Conservation (phyloP, 2,113 vertebrate genomes). For the Spilogale gracilis region DNA sequence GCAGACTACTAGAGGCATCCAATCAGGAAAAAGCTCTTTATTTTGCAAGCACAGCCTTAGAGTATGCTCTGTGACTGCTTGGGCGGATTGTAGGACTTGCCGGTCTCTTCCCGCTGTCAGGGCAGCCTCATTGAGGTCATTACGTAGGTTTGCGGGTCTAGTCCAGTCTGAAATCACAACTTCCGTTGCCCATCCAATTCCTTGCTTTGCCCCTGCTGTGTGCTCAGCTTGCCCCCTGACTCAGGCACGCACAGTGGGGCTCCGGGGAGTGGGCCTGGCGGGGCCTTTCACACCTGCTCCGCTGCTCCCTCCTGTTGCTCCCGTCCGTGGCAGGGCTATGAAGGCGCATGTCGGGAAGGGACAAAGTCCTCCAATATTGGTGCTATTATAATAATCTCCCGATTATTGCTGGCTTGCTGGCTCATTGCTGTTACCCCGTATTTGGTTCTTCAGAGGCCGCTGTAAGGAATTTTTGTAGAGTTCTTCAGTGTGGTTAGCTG, state of each 20-base stretch:
- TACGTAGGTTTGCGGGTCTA: not conserved
- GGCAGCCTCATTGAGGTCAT: not conserved
- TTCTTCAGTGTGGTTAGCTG: constrained; percentile 72
- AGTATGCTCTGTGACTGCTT: not conserved
- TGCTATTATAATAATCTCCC: not conserved
- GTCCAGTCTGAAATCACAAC: not conserved
- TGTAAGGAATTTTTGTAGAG: constrained; percentile 78
- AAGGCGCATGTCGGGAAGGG: not conserved
- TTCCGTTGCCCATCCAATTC: not conserved
- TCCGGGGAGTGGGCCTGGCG: not conserved
- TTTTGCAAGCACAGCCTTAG: not conserved
- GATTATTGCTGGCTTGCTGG: not conserved
- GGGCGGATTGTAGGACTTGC: not conserved
- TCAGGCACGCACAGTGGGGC: not conserved
- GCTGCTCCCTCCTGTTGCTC: not conserved
- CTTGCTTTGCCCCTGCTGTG: too few relatives aligned
- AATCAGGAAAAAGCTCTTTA: not conserved
- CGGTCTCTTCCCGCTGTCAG: not conserved
- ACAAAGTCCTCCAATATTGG: not conserved
- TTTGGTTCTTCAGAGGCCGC: not conserved
- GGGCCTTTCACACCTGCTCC: not conserved
- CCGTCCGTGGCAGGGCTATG: too few relatives aligned
- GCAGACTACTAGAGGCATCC: not conserved
- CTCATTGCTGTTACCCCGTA: not conserved
- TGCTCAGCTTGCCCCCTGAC: not conserved